Evolutionary conservation across 2,888 invertebrate species (phyloP), one percentile per base, ranked within the genome.

Genomic region (Drosophila kuntzei): DNA sequence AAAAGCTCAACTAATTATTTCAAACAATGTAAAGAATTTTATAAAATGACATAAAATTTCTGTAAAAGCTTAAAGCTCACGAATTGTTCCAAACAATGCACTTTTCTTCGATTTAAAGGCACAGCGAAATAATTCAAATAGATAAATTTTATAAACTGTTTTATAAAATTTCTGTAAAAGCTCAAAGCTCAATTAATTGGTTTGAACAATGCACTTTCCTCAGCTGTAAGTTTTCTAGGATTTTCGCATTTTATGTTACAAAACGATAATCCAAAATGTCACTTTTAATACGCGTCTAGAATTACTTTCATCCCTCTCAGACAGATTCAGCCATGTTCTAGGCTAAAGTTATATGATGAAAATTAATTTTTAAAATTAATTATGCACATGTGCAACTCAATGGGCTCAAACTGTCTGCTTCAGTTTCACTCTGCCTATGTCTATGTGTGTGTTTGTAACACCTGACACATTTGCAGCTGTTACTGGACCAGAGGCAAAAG

Each of bases 361-460:
- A 72, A 83, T 86, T 65, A 79, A 86, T 80, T 86, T 78, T 83
- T 60, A 59, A 75, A 71, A 83, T 83, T 78, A 85, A 87, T 87
- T 83, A 87, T 89, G 89, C 84, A 89, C 89, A 84, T 77, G 70
- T 77, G 79, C 73, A 71, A 37, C 43, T 64, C 41, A 36, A 50
- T 39, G 61, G 54, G 20, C 50, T 46, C 41, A 34, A 25, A 37
- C 32, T 50, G 51, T 46, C 46, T 61, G 60, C 18, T 14, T 55
- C 22, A 36, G 54, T 49, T 57, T 29, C 53, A 14, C 9, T 60
- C 54, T 20, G 18, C 37, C 18, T 22, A 14, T 67, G 12, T 37
- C 29, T 43, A 16, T 60, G 41, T 55, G 54, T 58, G 41, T 74
- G 59, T 63, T 64, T 63, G 58, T 34, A 57, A 55, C 75, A 76